Evolutionary conservation across 2,888 invertebrate genomes (phyloP).

Genomic region (Nomada ruficornis): DNA sequence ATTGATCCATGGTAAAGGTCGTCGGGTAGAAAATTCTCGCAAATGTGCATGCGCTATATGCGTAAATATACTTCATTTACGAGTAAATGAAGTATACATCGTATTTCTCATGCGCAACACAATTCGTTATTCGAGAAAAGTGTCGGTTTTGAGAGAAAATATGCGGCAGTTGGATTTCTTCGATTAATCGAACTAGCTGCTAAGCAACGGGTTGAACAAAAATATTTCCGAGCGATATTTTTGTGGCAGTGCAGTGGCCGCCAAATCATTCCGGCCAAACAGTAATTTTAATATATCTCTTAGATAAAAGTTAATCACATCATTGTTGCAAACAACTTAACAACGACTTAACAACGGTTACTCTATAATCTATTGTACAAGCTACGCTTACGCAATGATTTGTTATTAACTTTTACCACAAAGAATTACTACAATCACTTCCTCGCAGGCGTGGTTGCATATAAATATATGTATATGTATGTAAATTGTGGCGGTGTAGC

Average conservation of each 20-base stretch:
- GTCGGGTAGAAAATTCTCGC: neutral
- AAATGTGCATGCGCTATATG: no score
- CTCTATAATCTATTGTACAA: no score
- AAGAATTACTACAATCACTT: neutral
- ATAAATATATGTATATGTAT: neutral
- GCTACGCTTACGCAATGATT: no score
- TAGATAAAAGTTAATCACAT: no score
- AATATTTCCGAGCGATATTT: neutral
- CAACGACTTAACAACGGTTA: no score
- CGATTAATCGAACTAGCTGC: neutral
- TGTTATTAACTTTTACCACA: no score
- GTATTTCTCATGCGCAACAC: no score
- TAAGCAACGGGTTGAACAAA: constrained; percentile 12
- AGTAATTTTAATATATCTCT: no score
- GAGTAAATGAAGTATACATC: neutral
- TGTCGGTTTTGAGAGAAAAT: neutral
- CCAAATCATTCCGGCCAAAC: no score
- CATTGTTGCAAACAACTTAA: no score
- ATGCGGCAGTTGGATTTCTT: neutral
- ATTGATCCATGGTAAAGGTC: constrained; percentile 14
- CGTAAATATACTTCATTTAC: neutral
- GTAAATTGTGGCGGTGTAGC: neutral
- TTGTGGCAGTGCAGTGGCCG: no score
- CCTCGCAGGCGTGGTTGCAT: neutral
- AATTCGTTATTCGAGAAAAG: no score